Evolutionary conservation across 2,113 vertebrate species (phyloP), one percentile per base, ranked within the genome.

Genomic region (Nesoenas mayeri): DNA sequence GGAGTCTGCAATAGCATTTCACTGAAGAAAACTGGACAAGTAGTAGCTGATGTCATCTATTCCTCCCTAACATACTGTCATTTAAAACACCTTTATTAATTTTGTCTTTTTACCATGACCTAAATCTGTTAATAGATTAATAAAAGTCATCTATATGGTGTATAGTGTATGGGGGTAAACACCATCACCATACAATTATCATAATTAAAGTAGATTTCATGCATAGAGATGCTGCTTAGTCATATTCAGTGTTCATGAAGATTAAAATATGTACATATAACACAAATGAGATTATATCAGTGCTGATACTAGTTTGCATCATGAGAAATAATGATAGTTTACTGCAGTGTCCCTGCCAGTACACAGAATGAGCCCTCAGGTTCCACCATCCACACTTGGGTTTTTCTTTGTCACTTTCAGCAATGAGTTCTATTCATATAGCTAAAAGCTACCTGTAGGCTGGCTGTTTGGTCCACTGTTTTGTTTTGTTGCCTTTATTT

Each of bases 41-140:
- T 11, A 53, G 22, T 32, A 29, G 50, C 44, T 80, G 74, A 51
- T 54, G 31, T 2, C 54, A 42, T 57, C 74, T 87, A 1, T 38
- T 19, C 70, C 84, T 96, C 51, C 88, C 57, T 54, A 62, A 51
- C 44, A 12, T 32, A 80, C 36, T 93, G 64, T 74, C 86, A 69
- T 66, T 95, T 89, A 15, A 81, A 85, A 26, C 21, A 28, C 48
- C 26, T 53, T 89, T 71, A 78, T 92, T 61, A 85, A 87, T 96
- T 95, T 53, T 92, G 81, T 79, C 82, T 95, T 83, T 95, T 86
- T 92, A 48, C 83, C 79, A 61, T 91, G 94, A 93, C 94, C 96
- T 96, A 82, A 95, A 91, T 95, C 96, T 96, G 86, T 95, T 97
- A 95, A 93, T 93, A 79, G 78, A 88, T 91, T 58, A 95, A 95